These are phyloP conservation scores for Scopus umbretta DNA, from an alignment of 2,113 vertebrate genomes.

Conservation along the genomic window DNA sequence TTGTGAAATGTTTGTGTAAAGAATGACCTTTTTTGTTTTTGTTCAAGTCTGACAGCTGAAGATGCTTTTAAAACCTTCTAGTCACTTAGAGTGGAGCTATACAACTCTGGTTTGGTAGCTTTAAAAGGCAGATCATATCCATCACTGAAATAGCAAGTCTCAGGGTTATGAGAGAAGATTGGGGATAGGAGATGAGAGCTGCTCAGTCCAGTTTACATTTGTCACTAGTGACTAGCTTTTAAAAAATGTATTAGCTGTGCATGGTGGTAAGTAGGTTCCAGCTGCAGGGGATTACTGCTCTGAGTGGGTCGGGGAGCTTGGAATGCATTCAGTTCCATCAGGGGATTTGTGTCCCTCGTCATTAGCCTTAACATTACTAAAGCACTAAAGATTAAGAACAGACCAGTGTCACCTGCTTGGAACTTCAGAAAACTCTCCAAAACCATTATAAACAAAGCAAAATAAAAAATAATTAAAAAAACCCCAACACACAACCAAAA, in stretches of 20 bases:
- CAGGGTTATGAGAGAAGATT: slow-evolving; percentile 67
- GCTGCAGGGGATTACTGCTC: slow-evolving; percentile 97
- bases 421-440: slow-evolving; percentile 67
- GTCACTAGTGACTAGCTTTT: slow-evolving; percentile 91
- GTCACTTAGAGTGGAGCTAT: slow-evolving; percentile 74
- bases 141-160: slow-evolving; percentile 70
- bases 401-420: slow-evolving; percentile 77
- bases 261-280: slow-evolving; percentile 87
- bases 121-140: slow-evolving; percentile 75
- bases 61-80: slow-evolving; percentile 76
- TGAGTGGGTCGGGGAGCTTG: slow-evolving; percentile 87
- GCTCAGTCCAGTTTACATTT: slow-evolving; percentile 83
- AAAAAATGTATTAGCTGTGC: slow-evolving; percentile 93
- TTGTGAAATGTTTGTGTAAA: slow-evolving; percentile 79
- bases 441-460: slow-evolving; percentile 42
- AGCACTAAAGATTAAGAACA: slow-evolving; percentile 79
- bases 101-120: slow-evolving; percentile 57
- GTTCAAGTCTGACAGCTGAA: slow-evolving; percentile 75
- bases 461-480: background rate
- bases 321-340: slow-evolving; percentile 88
- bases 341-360: slow-evolving; percentile 83
- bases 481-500: background rate
- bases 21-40: slow-evolving; percentile 73
- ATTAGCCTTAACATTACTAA: slow-evolving; percentile 79
- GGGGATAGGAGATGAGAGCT: slow-evolving; percentile 63